These are phyloP conservation scores for Pelusios castaneus DNA, from an alignment of 2,113 vertebrate species.

Conservation along the genomic window DNA sequence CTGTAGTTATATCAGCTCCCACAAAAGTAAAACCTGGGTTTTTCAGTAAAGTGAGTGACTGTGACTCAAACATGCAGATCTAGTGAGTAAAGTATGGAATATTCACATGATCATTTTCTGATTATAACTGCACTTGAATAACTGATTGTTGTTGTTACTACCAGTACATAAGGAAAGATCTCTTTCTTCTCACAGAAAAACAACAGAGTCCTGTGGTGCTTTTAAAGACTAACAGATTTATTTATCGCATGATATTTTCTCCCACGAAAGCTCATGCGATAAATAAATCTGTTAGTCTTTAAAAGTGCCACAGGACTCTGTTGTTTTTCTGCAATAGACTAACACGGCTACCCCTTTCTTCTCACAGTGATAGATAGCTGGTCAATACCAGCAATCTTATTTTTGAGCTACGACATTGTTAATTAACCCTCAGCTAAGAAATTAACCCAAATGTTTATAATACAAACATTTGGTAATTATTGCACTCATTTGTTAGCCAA, in stretches of 20 bases:
- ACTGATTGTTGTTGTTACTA: background rate
- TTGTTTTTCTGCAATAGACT: no score
- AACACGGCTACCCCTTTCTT: no score
- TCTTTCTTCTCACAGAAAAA: background rate
- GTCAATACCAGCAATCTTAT: background rate
- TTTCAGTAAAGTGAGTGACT: conserved; percentile 1
- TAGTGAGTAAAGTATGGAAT: conserved; percentile 44
- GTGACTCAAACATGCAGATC: conserved; percentile 26
- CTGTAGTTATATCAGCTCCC: background rate
- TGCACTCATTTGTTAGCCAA: conserved; percentile 57
- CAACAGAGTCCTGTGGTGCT: no score
- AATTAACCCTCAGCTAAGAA: conserved; percentile 49
- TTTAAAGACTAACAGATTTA: no score
- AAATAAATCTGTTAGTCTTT: no score
- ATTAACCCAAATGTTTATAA: conserved; percentile 35
- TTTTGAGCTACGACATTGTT: conserved; percentile 56
- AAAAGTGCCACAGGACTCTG: no score
- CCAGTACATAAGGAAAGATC: background rate
- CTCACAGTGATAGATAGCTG: background rate
- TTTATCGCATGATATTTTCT: no score
- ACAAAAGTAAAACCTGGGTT: background rate
- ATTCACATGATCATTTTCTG: conserved; percentile 46
- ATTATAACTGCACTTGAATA: conserved; percentile 28
- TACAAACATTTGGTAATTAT: conserved; percentile 59
- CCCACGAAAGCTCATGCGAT: no score